Evolutionary conservation across 2,888 invertebrate genomes (phyloP), one percentile per base, ranked within the genome.

Genomic region (Diadegma fenestrale): DNA sequence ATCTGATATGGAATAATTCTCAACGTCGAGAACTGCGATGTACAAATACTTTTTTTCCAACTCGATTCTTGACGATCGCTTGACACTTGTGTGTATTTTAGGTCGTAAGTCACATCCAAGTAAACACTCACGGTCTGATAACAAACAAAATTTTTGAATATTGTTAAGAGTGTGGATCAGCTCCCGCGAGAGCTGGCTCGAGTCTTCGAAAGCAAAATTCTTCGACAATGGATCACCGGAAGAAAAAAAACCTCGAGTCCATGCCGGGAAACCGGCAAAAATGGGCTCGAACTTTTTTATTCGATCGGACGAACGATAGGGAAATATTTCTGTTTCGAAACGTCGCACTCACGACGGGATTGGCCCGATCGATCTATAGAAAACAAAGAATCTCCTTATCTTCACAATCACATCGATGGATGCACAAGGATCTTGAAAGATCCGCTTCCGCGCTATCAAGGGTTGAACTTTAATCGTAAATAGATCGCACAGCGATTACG

Each of bases 31-130:
- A 22, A 5, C 8, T 45, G 12, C 58, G 37, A 30, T 22, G 68
- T 45, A 58, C 54, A 54, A 78, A 76, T 64, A 68, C 10, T 68
- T 68, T 37, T 68, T 68, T 68, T 68, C 17, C 33, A 26, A 19
- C 66, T 37, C 19, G 33, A 26, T 17, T 41, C 22, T 33, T 76
- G 19, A 26, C 48, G 19, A 26, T 26, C 22, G 51, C 37, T 48
- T 22, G 45, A 43, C 17, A 75, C 75, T 63, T 63, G 30, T 45
- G 61, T n/a, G 48, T 69, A 33, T 58, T 22, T 26, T 22, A 58
- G 12, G 26, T 26, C 54, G 54, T 12, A 58, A 58, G 12, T 10
- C 17, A 58, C 72, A 51, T 19, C 63, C 51, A 51, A 10, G 17
- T 37, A 33, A 48, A 76, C 66, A 77, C 14, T 41, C 10, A n/a